Conservation (phyloP, 2,888 invertebrate species). For the Poecilus cupreus region DNA sequence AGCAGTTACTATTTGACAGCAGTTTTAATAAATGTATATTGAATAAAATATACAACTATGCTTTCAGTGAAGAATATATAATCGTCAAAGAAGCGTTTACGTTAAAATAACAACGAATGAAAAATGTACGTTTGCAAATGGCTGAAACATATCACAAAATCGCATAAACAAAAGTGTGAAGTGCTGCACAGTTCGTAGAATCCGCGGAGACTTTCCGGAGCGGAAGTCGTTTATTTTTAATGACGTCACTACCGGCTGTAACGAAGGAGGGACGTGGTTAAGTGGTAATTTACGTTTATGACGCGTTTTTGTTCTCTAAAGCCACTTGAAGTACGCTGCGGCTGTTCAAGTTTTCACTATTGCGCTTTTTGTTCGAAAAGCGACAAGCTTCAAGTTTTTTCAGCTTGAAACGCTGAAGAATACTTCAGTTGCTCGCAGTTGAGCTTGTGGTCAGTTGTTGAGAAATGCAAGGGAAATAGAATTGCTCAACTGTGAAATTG, state of each 20-base stretch:
- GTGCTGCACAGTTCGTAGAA: background rate
- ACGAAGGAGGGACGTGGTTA: background rate
- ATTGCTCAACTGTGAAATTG: too few species aligned
- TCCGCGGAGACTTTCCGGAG: background rate
- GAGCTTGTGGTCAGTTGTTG: background rate
- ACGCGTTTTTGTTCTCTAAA: conserved; percentile 18
- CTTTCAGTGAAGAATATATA: background rate
- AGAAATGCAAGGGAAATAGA: too few species aligned
- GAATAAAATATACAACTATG: too few species aligned
- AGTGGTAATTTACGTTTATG: conserved; percentile 36
- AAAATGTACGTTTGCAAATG: background rate
- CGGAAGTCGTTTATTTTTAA: conserved; percentile 36
- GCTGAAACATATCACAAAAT: background rate
- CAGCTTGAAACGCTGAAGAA: background rate
- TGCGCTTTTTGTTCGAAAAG: conserved; percentile 6
- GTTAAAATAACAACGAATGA: too few species aligned
- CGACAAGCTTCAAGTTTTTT: background rate
- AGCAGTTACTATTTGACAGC: too few species aligned
- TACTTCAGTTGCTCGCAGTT: background rate
- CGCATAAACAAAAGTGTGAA: background rate
- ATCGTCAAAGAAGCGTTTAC: background rate
- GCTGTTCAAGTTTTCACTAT: background rate
- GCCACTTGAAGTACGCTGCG: background rate
- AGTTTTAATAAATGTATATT: too few species aligned
- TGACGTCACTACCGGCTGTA: conserved; percentile 13